A percentile compares a stretch with the other conserved stretches of the same genome.
These are phyloP conservation scores for Xestia sexstrigata DNA, from an alignment of 2,888 invertebrate species.

Conservation along the genomic window DNA sequence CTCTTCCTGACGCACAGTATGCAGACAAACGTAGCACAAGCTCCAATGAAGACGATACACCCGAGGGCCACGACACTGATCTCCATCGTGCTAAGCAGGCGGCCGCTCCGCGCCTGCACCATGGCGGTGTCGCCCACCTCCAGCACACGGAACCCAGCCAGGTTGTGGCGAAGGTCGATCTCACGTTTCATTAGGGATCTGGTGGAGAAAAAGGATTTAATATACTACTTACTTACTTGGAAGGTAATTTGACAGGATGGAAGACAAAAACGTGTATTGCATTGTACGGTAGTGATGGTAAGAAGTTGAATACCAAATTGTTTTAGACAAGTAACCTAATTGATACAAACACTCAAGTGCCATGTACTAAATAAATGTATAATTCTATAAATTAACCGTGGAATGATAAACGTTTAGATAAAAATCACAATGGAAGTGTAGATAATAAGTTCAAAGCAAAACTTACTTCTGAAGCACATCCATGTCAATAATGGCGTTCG, in stretches of 20 bases:
- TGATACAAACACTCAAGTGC: neutral
- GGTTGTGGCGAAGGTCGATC: slow-evolving; percentile 90
- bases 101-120: slow-evolving; percentile 80
- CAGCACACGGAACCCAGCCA: slow-evolving; percentile 93
- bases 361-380: neutral
- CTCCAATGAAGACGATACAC: slow-evolving; percentile 95
- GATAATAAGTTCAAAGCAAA: neutral
- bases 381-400: neutral
- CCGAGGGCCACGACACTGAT: slow-evolving; percentile 95
- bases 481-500: slow-evolving; percentile 95
- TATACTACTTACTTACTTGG: neutral
- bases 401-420: neutral
- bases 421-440: neutral
- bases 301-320: neutral
- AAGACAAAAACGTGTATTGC: neutral
- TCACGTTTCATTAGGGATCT: slow-evolving; percentile 92
- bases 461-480: slow-evolving; percentile 94
- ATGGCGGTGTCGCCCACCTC: slow-evolving; percentile 90
- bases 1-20: slow-evolving; percentile 93
- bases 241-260: neutral
- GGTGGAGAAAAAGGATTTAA: slow-evolving; percentile 11
- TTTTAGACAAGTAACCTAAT: neutral
- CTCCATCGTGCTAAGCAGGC: slow-evolving; percentile 93
- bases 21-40: slow-evolving; percentile 94
- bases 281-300: neutral